Percentiles rank a stretch among this genome's conserved stretches.
Conservation (phyloP, 1,140 invertebrate genomes). For the Oppia nitens region DNA sequence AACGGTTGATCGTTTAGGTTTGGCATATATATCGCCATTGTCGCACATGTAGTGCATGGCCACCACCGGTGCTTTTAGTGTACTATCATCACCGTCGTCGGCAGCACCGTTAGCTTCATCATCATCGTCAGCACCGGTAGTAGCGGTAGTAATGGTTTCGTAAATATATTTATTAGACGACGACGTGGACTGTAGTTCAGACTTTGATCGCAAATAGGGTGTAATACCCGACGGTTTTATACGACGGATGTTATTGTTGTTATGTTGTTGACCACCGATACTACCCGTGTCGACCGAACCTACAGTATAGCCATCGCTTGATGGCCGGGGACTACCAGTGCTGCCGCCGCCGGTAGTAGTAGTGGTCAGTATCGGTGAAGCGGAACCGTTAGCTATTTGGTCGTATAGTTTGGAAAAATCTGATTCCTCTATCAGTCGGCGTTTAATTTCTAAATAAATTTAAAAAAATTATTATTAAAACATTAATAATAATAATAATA, state of each 20-base stretch:
- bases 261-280: conserved; percentile 16
- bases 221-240: conserved; percentile 12
- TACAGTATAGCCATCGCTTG: too few relatives aligned
- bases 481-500: too few relatives aligned
- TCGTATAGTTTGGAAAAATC: conserved; percentile 12
- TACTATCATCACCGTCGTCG: not conserved
- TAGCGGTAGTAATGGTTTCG: not conserved
- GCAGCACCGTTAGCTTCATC: not conserved
- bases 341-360: not conserved
- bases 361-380: not conserved
- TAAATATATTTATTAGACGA: too few relatives aligned
- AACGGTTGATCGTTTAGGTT: conserved; percentile 25
- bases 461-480: too few relatives aligned
- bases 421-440: not conserved
- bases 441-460: too few relatives aligned
- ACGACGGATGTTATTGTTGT: not conserved
- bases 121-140: too few relatives aligned
- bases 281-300: conserved; percentile 1
- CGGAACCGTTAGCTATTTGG: conserved; percentile 5
- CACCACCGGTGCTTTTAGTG: too few relatives aligned
- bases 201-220: not conserved
- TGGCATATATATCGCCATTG: too few relatives aligned
- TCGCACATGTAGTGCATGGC: too few relatives aligned
- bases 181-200: not conserved
- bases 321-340: not conserved